Conservation (phyloP, 2,113 vertebrate species). For the Grus americana region DNA sequence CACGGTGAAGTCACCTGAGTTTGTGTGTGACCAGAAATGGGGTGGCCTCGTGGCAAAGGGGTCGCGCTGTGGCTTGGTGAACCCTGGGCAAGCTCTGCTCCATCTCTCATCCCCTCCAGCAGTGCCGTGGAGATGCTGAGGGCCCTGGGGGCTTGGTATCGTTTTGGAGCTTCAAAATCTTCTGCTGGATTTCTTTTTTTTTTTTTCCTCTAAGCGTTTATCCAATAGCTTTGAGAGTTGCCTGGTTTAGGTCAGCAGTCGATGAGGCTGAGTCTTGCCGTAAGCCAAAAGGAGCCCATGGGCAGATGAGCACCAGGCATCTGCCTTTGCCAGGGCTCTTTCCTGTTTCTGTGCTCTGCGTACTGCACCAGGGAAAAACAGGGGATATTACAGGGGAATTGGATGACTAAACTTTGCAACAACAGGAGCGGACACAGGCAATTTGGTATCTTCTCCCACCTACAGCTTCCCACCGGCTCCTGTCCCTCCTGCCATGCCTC, state of each 20-base stretch:
- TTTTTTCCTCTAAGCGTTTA: background rate
- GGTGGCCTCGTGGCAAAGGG: background rate
- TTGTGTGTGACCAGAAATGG: background rate
- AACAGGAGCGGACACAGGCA: background rate
- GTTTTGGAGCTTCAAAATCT: background rate
- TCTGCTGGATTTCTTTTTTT: background rate
- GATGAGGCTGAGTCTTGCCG: background rate
- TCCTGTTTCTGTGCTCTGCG: rapidly evolving
- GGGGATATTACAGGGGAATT: background rate
- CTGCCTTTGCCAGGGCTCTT: background rate
- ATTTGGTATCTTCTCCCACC: background rate
- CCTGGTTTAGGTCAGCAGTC: background rate
- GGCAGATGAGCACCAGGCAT: background rate
- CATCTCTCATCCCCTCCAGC: rapidly evolving
- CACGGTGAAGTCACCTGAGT: background rate
- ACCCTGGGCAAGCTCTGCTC: background rate
- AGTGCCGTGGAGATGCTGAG: rapidly evolving
- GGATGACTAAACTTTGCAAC: background rate
- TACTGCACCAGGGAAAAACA: background rate
- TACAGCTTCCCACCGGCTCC: background rate
- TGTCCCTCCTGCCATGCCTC: background rate
- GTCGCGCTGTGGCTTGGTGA: background rate
- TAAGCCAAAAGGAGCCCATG: rapidly evolving
- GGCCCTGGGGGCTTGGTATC: rapidly evolving
- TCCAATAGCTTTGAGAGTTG: background rate